These are phyloP conservation scores for Donacobius atricapilla DNA, from an alignment of 2,113 vertebrate species.

Conservation along the genomic window DNA sequence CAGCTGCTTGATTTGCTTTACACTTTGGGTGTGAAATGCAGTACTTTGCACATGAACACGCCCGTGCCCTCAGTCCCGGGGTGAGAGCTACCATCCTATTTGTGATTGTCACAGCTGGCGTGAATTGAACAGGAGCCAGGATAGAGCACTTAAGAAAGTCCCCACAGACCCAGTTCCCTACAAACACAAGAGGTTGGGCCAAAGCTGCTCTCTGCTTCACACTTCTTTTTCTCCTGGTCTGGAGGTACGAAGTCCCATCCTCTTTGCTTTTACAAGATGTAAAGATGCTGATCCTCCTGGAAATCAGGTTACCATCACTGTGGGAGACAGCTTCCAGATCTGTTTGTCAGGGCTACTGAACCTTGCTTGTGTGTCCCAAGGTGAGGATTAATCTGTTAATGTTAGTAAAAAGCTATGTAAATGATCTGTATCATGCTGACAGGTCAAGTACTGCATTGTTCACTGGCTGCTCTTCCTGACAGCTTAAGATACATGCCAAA, in stretches of 20 bases:
- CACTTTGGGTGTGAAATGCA: background rate
- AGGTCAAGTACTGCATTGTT: constrained; percentile 21
- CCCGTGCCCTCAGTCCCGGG: background rate
- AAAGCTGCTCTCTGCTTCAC: background rate
- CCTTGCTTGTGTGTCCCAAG: constrained; percentile 46
- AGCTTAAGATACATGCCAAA: constrained; percentile 15
- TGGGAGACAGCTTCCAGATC: constrained; percentile 8
- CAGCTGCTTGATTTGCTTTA: background rate
- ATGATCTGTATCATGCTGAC: constrained; percentile 42
- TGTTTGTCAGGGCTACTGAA: constrained; percentile 21
- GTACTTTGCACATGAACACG: background rate
- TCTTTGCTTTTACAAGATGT: background rate
- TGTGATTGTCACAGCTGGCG: background rate
- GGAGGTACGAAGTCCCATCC: background rate
- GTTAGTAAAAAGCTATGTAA: constrained; percentile 56
- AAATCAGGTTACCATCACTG: background rate
- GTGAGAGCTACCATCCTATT: background rate
- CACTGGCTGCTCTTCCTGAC: constrained; percentile 24
- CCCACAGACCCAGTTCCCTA: background rate
- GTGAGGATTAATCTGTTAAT: constrained; percentile 57
- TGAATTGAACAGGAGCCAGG: background rate
- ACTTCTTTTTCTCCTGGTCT: background rate
- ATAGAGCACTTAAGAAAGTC: background rate
- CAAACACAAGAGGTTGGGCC: background rate
- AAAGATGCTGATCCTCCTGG: background rate